Evolutionary conservation across 92 coral and sea anemone species (phyloP).

Genomic region (Phenganax subtilis): DNA sequence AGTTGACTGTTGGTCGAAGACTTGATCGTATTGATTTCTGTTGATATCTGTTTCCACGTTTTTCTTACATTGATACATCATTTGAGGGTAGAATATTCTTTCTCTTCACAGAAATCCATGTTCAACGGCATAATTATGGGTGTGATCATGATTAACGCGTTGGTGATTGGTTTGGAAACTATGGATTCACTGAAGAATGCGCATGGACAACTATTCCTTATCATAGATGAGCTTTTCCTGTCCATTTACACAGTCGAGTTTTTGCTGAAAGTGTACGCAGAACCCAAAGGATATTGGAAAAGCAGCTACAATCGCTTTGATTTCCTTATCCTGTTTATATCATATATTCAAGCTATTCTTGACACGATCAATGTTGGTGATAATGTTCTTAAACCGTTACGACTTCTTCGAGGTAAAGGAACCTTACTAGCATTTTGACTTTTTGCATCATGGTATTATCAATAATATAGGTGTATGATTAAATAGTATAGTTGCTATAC

Average conservation of each 20-base stretch:
- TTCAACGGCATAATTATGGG: slow-evolving; percentile 90
- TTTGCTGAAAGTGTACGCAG: slow-evolving; percentile 83
- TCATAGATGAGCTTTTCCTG: slow-evolving; percentile 77
- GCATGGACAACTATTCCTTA: slow-evolving; percentile 60
- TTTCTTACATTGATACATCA: neutral
- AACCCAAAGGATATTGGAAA: slow-evolving; percentile 82
- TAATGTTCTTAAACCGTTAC: slow-evolving; percentile 75
- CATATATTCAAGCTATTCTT: slow-evolving; percentile 87
- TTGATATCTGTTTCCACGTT: neutral
- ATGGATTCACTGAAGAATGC: slow-evolving; percentile 58
- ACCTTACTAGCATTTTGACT: neutral
- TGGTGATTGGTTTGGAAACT: slow-evolving; percentile 89
- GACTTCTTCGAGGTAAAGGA: slow-evolving; percentile 79
- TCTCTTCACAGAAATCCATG: slow-evolving; percentile 54
- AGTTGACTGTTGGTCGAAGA: neutral
- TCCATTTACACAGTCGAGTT: slow-evolving; percentile 94
- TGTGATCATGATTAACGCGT: slow-evolving; percentile 73
- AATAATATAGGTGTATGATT: too few relatives aligned
- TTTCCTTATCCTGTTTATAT: slow-evolving; percentile 71
- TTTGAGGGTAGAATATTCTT: too few relatives aligned
- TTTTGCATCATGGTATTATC: too few relatives aligned
- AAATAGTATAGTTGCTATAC: too few relatives aligned
- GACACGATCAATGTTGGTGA: slow-evolving; percentile 90
- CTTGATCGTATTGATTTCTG: neutral
- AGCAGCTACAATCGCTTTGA: slow-evolving; percentile 95